A percentile compares a stretch with the other conserved stretches of the same genome.
Evolutionary conservation across 2,888 invertebrate species (phyloP).

Genomic region (Drosophila nr. perissopoda): DNA sequence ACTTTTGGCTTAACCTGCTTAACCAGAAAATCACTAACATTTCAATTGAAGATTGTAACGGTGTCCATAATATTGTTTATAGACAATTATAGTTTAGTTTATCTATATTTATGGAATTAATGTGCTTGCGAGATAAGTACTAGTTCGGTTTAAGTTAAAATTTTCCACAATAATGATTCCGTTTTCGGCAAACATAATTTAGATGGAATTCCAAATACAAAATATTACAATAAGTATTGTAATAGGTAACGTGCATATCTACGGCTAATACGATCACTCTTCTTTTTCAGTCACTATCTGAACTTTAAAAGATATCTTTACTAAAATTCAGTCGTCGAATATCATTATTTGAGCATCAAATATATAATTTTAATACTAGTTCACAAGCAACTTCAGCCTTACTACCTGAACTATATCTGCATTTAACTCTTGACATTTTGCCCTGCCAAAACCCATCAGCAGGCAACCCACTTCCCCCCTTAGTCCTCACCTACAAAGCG

Average conservation of each 20-base stretch:
- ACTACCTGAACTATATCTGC: neutral
- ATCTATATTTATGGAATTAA: neutral
- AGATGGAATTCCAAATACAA: neutral
- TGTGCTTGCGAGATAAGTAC: neutral
- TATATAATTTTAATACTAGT: neutral
- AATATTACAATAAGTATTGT: neutral
- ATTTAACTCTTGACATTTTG: conserved; percentile 46
- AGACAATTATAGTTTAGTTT: neutral
- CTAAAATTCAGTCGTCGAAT: neutral
- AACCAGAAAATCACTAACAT: neutral
- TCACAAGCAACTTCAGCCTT: neutral
- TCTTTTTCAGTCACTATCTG: neutral
- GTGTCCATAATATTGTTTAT: neutral
- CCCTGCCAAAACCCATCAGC: conserved; percentile 31
- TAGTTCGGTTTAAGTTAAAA: neutral
- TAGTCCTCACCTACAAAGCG: conserved; percentile 8
- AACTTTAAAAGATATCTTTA: neutral
- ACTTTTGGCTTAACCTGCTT: conserved; percentile 8
- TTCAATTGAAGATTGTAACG: neutral
- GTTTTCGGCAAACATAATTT: neutral
- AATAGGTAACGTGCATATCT: neutral
- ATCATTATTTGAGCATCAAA: neutral
- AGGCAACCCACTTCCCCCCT: neutral
- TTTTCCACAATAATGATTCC: neutral
- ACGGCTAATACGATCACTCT: neutral